Evolutionary conservation across 2,797 vertebrate species (phyloP), one percentile per base, ranked within the genome.

Genomic region (Chloroceryle amazona): DNA sequence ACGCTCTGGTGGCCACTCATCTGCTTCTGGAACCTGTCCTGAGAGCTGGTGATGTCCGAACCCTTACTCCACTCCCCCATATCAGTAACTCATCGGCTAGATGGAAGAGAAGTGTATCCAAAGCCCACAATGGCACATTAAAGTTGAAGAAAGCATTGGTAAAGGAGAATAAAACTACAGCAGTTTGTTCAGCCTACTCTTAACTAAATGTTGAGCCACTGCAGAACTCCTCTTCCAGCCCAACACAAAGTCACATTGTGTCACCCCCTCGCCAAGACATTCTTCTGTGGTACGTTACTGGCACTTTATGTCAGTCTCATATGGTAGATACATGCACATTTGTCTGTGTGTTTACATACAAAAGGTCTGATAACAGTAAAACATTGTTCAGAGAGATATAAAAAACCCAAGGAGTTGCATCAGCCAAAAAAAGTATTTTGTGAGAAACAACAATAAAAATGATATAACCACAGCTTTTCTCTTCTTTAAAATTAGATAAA

Each of bases 381-480:
- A 98, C 86, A 95, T 93, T 93, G 96, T 88, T 94, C 95, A 85
- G 68, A 90, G 85, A 95, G 82, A 97, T 89, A 98, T 94, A 94
- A 88, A 97, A 96, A 98, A 94, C 96, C 92, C 93, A 97, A 96
- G 98, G 98, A 98, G 96, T 96, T 98, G 98, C 97, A 98, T 98
- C 98, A 97, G 97, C 89, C 72, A 97, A 98, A 98, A 98, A 96
- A 97, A 98, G 98, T 97, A 96, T 98, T 97, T 97, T 87, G 89
- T 98, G 95, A 97, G 97, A 96, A 98, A 98, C 96, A 90, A 97
- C 97, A 97, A 97, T 98, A 97, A 96, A 97, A 98, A 96, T 95
- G 93, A 89, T 91, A 96, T 87, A 98, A 98, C 98, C 98, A 99
- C 98, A 98, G 98, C 98, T 98, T 98, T 74, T 96, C 98, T 97